These are phyloP conservation scores for Grapholita molesta DNA, from an alignment of 1,140 invertebrate genomes.

Conservation along the genomic window DNA sequence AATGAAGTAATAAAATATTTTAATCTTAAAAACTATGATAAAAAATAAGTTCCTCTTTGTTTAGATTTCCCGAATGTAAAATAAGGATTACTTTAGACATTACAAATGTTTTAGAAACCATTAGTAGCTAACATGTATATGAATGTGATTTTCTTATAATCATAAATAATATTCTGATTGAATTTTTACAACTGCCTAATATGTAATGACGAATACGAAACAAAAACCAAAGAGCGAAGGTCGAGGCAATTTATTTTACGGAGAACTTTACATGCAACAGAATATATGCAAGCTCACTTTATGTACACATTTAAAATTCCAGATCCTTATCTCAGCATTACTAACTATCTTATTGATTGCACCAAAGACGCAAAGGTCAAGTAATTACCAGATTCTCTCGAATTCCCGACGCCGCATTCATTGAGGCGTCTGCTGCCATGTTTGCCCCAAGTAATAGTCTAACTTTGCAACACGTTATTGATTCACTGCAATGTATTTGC, in stretches of 20 bases:
- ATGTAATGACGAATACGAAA: conserved; percentile 15
- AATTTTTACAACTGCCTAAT: neutral
- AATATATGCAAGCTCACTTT: neutral
- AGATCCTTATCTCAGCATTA: neutral
- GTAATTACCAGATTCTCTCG: conserved; percentile 66
- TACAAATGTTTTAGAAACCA: too few relatives aligned
- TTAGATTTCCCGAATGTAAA: too few relatives aligned
- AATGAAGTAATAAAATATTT: too few relatives aligned
- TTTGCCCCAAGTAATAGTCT: neutral
- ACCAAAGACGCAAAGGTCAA: neutral
- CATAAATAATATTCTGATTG: neutral
- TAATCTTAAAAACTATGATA: too few relatives aligned
- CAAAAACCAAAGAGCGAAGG: conserved; percentile 24
- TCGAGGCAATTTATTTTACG: neutral
- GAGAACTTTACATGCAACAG: neutral
- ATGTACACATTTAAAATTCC: neutral
- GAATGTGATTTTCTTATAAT: neutral
- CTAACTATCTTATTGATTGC: neutral
- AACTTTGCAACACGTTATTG: neutral
- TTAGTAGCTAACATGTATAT: too few relatives aligned
- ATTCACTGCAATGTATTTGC: neutral
- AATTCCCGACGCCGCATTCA: conserved; percentile 47
- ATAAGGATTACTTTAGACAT: too few relatives aligned
- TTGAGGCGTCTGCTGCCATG: conserved; percentile 56
- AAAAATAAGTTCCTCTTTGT: too few relatives aligned